Evolutionary conservation across 1,140 invertebrate species (phyloP).

Genomic region (Diuraphis noxia): DNA sequence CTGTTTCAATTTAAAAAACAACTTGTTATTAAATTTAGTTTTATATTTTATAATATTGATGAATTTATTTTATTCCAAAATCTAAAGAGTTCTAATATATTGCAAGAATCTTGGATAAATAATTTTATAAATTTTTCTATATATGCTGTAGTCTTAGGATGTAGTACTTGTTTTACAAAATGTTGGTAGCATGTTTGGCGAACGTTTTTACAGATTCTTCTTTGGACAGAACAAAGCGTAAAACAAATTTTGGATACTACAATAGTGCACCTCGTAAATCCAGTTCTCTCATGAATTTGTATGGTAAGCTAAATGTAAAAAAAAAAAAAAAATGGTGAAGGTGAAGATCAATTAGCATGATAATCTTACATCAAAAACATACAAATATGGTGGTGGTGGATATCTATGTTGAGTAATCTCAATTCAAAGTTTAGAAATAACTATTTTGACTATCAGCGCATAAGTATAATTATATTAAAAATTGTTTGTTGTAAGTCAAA

Average conservation of each 20-base stretch:
- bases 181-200: slow-evolving; percentile 49
- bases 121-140: background rate
- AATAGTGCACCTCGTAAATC: slow-evolving; percentile 81
- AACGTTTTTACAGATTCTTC: slow-evolving; percentile 68
- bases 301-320: slow-evolving; percentile 71
- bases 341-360: slow-evolving; percentile 34
- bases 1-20: background rate
- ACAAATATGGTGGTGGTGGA: slow-evolving; percentile 28
- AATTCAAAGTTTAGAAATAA: background rate
- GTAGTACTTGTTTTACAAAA: slow-evolving; percentile 39
- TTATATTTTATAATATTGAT: background rate
- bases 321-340: slow-evolving; percentile 5
- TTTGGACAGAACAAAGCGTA: slow-evolving; percentile 64
- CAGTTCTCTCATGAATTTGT: slow-evolving; percentile 91
- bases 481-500: background rate
- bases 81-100: background rate
- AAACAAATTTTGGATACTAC: slow-evolving; percentile 76
- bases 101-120: background rate
- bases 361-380: background rate
- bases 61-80: background rate
- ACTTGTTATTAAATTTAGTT: background rate
- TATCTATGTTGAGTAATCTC: background rate
- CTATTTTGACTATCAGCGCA: background rate
- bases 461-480: background rate
- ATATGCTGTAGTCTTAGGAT: background rate